These are phyloP conservation scores for Mustela lutreola DNA, from an alignment of 2,113 vertebrate species.

Conservation along the genomic window DNA sequence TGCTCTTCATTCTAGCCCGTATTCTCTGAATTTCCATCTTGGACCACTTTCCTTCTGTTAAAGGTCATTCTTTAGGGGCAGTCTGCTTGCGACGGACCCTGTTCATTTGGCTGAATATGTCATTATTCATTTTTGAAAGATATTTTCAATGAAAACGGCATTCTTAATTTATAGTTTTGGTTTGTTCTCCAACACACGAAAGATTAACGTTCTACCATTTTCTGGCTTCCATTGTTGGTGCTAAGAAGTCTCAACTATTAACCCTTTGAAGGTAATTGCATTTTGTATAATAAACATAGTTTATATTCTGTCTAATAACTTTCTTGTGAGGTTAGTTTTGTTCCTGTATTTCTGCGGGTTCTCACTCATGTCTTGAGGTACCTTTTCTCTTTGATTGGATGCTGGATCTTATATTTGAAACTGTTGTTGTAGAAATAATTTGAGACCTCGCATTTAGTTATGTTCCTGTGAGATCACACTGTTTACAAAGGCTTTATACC, in stretches of 20 bases:
- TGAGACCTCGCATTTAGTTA: neutral
- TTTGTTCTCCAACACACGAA: neutral
- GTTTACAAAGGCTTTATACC: neutral
- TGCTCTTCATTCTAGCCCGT: neutral
- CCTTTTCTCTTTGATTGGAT: neutral
- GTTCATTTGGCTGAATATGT: neutral
- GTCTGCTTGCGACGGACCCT: neutral
- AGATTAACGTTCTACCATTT: neutral
- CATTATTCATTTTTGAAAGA: neutral
- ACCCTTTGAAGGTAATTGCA: neutral
- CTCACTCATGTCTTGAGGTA: neutral
- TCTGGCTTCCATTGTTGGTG: neutral
- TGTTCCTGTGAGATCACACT: neutral
- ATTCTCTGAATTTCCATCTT: neutral
- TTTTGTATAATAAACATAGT: neutral
- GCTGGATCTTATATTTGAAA: slow-evolving; percentile 33
- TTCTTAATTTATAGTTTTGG: neutral
- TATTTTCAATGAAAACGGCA: neutral
- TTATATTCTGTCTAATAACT: neutral
- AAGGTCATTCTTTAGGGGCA: neutral
- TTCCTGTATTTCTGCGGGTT: neutral
- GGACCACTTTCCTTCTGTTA: neutral
- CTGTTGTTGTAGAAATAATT: neutral
- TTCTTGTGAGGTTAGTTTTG: neutral
- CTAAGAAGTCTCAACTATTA: neutral